A percentile compares a stretch with the other conserved stretches of the same genome.
phyloP scores from a whole-genome alignment of 2,797 vertebrate species.

The Setipinna tenuifilis region DNA sequence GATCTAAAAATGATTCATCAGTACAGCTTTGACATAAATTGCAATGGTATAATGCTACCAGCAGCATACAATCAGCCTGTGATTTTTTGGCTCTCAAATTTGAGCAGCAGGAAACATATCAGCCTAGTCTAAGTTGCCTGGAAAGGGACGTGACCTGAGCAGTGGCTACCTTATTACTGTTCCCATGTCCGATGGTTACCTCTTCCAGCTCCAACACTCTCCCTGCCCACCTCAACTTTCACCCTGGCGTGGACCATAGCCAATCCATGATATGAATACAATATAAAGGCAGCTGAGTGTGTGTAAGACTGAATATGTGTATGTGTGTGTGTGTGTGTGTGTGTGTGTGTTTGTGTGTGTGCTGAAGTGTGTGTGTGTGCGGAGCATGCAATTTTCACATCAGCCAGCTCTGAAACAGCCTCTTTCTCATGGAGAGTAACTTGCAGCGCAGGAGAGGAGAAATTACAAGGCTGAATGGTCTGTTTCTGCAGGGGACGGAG shows the following conservation, averaged over 20 bases:
- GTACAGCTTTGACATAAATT: background rate
- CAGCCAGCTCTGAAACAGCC: background rate
- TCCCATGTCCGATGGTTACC: background rate
- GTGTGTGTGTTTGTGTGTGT: background rate
- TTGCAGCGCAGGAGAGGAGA: background rate
- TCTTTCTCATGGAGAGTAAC: background rate
- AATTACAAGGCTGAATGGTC: slow-evolving; percentile 7
- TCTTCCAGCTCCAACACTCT: background rate
- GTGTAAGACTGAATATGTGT: background rate
- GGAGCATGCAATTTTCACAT: background rate
- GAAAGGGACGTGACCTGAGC: background rate
- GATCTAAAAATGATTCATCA: background rate
- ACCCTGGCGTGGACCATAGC: background rate
- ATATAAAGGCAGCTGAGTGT: background rate
- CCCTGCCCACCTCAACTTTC: background rate
- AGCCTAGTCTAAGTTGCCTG: background rate
- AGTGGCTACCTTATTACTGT: background rate
- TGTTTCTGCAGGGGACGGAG: background rate
- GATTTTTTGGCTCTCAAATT: background rate
- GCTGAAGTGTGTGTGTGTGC: background rate
- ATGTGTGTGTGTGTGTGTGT: background rate
- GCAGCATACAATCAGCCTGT: background rate
- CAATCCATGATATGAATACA: background rate
- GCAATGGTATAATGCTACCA: background rate
- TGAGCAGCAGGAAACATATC: background rate